Percentiles rank a stretch among this genome's conserved stretches.
Evolutionary conservation across 2,888 invertebrate species (phyloP).

Genomic region (Dasypolia templi): DNA sequence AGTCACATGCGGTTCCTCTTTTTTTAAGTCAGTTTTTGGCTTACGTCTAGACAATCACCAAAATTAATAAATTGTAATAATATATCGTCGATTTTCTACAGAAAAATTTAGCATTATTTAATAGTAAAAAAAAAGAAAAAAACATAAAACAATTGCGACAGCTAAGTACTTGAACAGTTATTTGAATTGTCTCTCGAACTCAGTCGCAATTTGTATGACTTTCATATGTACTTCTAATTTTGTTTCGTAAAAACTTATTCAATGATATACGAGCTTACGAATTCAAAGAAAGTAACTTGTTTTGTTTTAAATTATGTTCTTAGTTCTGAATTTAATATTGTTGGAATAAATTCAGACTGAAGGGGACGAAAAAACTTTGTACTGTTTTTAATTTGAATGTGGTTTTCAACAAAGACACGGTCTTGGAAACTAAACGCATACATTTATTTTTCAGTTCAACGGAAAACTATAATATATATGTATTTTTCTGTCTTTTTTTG

Average conservation of each 20-base stretch:
- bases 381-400: not conserved
- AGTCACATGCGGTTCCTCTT: too few species aligned
- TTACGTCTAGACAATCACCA: not conserved
- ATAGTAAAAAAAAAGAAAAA: slow-evolving; percentile 20
- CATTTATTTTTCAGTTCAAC: not conserved
- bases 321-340: slow-evolving; percentile 2
- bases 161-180: slow-evolving; percentile 11
- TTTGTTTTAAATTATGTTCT: slow-evolving; percentile 25
- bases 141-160: not conserved
- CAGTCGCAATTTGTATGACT: slow-evolving; percentile 25
- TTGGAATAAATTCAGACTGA: slow-evolving; percentile 1
- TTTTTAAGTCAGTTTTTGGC: too few species aligned
- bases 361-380: not conserved
- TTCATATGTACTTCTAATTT: slow-evolving; percentile 33
- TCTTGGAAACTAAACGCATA: not conserved
- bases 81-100: not conserved
- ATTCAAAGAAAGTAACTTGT: not conserved
- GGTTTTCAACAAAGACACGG: not conserved
- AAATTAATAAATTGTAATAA: not conserved
- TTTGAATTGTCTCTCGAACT: slow-evolving; percentile 31
- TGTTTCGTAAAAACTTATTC: slow-evolving; percentile 27
- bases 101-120: not conserved
- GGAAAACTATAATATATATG: not conserved
- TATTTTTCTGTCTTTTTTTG: not conserved
- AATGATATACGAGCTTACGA: slow-evolving; percentile 20